Evolutionary conservation across 2,113 vertebrate species (phyloP).

Genomic region (Piprites chloris): DNA sequence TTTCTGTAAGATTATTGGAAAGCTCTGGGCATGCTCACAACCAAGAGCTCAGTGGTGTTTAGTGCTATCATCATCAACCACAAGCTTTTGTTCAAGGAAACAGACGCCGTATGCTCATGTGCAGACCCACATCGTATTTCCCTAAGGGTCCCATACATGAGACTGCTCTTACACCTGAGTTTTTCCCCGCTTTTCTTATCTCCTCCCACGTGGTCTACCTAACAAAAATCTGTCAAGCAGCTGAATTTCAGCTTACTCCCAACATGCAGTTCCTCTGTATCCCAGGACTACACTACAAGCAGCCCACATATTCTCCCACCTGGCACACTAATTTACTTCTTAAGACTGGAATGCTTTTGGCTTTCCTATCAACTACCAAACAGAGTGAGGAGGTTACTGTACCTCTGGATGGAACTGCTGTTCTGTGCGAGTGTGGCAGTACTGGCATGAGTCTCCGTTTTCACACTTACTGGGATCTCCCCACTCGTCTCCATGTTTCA

Average conservation of each 20-base stretch:
- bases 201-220: neutral
- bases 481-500: constrained; percentile 98
- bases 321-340: neutral
- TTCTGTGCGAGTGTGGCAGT: constrained; percentile 95
- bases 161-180: neutral
- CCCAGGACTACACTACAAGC: neutral
- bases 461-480: constrained; percentile 98
- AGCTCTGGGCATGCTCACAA: neutral
- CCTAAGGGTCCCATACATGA: neutral
- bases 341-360: neutral
- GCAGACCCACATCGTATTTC: neutral
- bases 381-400: neutral
- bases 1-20: neutral
- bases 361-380: neutral
- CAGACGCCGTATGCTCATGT: neutral
- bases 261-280: neutral
- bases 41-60: neutral
- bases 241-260: neutral
- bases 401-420: constrained; percentile 99
- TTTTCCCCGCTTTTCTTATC: neutral
- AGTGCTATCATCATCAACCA: neutral
- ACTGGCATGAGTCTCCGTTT: constrained; percentile 90
- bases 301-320: neutral
- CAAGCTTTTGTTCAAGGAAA: neutral
- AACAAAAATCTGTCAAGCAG: neutral